Evolutionary conservation across 2,113 vertebrate genomes (phyloP), one percentile per base, ranked within the genome.

Genomic region (Illadopsis cleaveri): DNA sequence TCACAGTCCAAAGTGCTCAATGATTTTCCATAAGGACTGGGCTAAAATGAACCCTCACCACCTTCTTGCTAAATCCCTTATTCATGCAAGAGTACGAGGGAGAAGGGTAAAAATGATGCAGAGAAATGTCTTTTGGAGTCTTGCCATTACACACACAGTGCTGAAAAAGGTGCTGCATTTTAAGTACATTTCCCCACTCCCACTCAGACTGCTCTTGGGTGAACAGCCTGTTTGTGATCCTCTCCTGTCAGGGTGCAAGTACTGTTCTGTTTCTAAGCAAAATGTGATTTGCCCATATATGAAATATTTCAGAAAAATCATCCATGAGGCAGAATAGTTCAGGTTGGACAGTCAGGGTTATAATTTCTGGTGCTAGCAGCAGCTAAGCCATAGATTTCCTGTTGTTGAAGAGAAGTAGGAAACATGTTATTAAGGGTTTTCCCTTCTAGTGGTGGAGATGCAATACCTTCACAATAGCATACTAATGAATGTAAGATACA

Each of bases 1-100:
- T 96, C 77, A 92, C 31, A 37, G 75, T 66, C 70, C 81, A 62
- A 84, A 78, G 65, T 42, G 33, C 89, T 94, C 92, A 80, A 48
- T 69, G 81, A 65, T 95, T 96, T 94, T 78, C 68, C 54, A 8
- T 37, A 79, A 89, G 44, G 60, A 83, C 31, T 19, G 76, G 82
- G 65, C 51, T 94, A 82, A 86, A 81, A 56, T 0, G 24, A 88
- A 40, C 30, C 6, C 38, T 28, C 37, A 51, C 28, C 45, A 51
- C 22, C n/a, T n/a, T 68, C 30, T 47, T 25, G 31, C 25, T 42
- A 86, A 61, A 82, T 65, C 19, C 12, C 15, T 89, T 48, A 45
- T 16, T 88, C 66, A 57, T 8, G 18, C 31, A 57, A 20, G 10
- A 60, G 10, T 37, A 45, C 0, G 3, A 60, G 21, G 21, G 11